Evolutionary conservation across 2,113 vertebrate species (phyloP).

Genomic region (Prochilodus magdalenae): DNA sequence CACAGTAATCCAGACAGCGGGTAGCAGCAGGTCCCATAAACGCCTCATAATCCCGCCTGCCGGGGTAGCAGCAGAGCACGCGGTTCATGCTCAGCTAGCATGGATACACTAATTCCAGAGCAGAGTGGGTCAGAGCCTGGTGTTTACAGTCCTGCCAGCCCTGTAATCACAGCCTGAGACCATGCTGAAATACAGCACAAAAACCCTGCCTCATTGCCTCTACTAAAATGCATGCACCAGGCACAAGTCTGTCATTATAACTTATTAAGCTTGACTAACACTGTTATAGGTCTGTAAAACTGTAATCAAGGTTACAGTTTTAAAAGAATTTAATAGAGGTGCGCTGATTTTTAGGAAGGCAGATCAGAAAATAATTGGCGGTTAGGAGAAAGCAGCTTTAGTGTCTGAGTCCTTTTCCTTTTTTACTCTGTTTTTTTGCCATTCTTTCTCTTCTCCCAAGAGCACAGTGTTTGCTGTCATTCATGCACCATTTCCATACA

Average conservation of each 20-base stretch:
- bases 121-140: slow-evolving; percentile 48
- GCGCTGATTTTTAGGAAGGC: slow-evolving; percentile 20
- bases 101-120: slow-evolving; percentile 57
- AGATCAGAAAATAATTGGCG: slow-evolving; percentile 53
- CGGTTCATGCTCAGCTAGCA: slow-evolving; percentile 41
- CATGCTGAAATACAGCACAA: slow-evolving; percentile 44
- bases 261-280: slow-evolving; percentile 61
- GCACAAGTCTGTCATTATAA: slow-evolving; percentile 58
- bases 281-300: slow-evolving; percentile 13
- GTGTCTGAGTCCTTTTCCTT: not conserved
- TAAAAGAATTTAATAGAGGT: slow-evolving; percentile 34
- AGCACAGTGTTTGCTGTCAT: slow-evolving; percentile 11
- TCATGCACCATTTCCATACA: slow-evolving; percentile 21
- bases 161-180: slow-evolving; percentile 49
- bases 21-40: slow-evolving; percentile 62
- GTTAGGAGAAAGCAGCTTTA: slow-evolving; percentile 27
- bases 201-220: slow-evolving; percentile 9
- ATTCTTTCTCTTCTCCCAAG: not conserved
- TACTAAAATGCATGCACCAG: slow-evolving; percentile 8
- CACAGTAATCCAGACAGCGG: slow-evolving; percentile 48
- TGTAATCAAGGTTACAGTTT: slow-evolving; percentile 55
- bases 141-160: slow-evolving; percentile 45
- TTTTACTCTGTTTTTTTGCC: not conserved
- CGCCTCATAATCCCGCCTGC: slow-evolving; percentile 61
- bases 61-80: slow-evolving; percentile 36